phyloP scores from a whole-genome alignment of 2,888 invertebrate genomes.

The Melipona beecheii region DNA sequence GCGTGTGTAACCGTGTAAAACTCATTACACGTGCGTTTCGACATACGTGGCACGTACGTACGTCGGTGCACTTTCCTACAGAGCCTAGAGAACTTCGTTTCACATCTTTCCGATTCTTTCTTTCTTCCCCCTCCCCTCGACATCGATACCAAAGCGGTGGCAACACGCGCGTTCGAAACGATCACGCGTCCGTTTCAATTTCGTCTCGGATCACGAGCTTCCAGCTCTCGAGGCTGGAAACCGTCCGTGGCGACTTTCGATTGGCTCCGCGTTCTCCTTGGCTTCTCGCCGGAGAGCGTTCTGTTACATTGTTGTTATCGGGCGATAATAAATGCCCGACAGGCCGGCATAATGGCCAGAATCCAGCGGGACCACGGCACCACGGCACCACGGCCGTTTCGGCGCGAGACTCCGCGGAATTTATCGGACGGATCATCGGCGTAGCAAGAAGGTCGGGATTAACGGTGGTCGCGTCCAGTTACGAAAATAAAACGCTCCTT shows the following conservation, averaged over 20 bases:
- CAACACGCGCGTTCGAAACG: too few species aligned
- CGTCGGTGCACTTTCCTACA: background rate
- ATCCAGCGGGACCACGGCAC: constrained; percentile 34
- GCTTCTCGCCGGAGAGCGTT: constrained; percentile 2
- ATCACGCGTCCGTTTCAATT: background rate
- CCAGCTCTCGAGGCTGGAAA: background rate
- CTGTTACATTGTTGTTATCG: constrained; percentile 46
- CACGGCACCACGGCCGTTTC: constrained; percentile 44
- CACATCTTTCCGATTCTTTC: background rate
- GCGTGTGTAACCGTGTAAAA: background rate
- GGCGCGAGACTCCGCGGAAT: constrained; percentile 62
- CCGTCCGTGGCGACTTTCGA: constrained; percentile 39
- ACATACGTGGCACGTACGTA: background rate
- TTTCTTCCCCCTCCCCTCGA: background rate
- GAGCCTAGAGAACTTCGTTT: background rate
- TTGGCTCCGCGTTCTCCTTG: constrained; percentile 11
- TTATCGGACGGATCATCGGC: constrained; percentile 71
- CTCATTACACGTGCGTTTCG: background rate
- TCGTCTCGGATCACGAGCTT: constrained; percentile 1
- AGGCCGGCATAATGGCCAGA: constrained; percentile 53
- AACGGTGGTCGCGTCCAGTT: constrained; percentile 71
- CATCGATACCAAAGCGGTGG: too few species aligned
- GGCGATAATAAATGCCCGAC: constrained; percentile 69
- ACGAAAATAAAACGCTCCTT: constrained; percentile 73
- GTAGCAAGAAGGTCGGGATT: constrained; percentile 73